Evolutionary conservation across 2,797 vertebrate species (phyloP), one percentile per base, ranked within the genome.

Genomic region (Microctenopoma stevenorrisi): DNA sequence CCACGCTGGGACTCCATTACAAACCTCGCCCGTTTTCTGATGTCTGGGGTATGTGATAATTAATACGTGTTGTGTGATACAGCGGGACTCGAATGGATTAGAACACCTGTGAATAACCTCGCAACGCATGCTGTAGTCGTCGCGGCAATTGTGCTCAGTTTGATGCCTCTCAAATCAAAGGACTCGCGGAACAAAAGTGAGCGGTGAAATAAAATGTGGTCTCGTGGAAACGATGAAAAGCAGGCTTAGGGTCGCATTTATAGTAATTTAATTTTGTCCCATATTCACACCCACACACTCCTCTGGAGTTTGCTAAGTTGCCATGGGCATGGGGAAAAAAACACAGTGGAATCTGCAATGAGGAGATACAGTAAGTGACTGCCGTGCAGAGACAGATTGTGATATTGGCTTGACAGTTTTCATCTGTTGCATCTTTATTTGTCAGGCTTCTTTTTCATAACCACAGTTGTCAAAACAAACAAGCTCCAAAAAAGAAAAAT

Each of bases 1-100:
- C 72, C 83, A 79, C 2, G 75, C 88, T 90, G 84, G 60, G 83
- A 80, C 85, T 86, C 79, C 75, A 85, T 86, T 71, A 80, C 76
- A 78, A 28, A 74, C 86, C 58, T 26, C 16, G 44, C 28, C 8
- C 40, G 61, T 77, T 78, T 79, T 76, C 37, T 49, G 64, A 71
- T 89, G 83, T 85, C 76, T 59, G 56, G 68, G 78, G 72, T 79
- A 82, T 37, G 82, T 86, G 83, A 84, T 87, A 84, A 91, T 89
- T 84, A 89, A 72, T 72, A 68, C 22, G 79, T 82, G 75, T 76
- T 80, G 82, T 86, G 86, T 77, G 79, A 87, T 84, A 47, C 84
- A 63, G 74, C 76, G 1, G 67, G 79, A 81, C 76, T 58, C 59
- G 60, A 86, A 79, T 68, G 62, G 78, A 83, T 74, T 69, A 67